Evolutionary conservation across 1,140 invertebrate genomes (phyloP).

Genomic region (Ruditapes philippinarum): DNA sequence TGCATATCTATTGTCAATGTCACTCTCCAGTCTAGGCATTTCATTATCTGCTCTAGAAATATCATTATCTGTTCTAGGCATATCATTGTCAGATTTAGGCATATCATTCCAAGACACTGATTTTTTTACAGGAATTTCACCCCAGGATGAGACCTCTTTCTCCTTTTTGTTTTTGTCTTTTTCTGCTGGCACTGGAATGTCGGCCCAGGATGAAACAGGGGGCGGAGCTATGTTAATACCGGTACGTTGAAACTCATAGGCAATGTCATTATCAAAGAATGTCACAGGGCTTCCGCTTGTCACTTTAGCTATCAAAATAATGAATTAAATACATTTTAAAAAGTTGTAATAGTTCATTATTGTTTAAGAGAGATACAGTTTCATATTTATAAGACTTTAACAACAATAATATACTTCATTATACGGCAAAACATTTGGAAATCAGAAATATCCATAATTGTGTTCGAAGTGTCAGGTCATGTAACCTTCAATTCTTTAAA

Average conservation of each 20-base stretch:
- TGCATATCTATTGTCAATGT: conserved; percentile 49
- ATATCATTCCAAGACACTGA: conserved; percentile 21
- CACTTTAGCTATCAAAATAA: background rate
- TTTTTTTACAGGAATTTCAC: conserved; percentile 10
- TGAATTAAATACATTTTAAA: too few species aligned
- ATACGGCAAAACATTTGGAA: too few species aligned
- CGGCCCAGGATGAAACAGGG: conserved; percentile 25
- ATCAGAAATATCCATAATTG: too few species aligned
- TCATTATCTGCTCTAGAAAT: background rate
- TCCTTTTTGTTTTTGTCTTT: conserved; percentile 57
- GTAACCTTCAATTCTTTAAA: too few species aligned
- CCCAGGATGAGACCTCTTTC: conserved; percentile 15
- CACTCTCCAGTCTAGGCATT: background rate
- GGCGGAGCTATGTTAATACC: conserved; percentile 10
- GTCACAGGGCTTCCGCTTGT: conserved; percentile 5
- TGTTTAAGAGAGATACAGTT: too few species aligned
- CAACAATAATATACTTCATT: too few species aligned
- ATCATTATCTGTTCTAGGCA: background rate
- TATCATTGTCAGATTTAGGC: background rate
- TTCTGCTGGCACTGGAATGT: conserved; percentile 41
- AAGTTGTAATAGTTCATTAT: too few species aligned
- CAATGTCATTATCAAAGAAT: conserved; percentile 60
- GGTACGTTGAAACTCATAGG: conserved; percentile 48
- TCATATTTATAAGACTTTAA: too few species aligned
- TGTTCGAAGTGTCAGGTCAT: too few species aligned